Evolutionary conservation across 2,797 vertebrate species (phyloP).

Genomic region (Sebastes diaconus): DNA sequence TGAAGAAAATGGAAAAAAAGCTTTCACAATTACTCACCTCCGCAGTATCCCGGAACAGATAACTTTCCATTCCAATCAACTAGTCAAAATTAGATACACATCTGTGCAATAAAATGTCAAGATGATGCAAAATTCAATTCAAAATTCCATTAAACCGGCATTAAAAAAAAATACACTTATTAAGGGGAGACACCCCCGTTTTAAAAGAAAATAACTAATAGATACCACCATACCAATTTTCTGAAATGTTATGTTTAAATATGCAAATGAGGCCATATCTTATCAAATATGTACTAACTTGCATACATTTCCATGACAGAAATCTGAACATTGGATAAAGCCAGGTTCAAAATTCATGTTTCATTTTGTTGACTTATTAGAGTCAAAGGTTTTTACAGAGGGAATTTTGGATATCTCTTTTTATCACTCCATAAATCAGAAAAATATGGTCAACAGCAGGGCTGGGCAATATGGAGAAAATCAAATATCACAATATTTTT

Average conservation of each 20-base stretch:
- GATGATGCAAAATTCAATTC: not conserved
- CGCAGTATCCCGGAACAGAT: not conserved
- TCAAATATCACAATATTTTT: no score
- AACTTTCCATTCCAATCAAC: not conserved
- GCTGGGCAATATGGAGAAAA: no score
- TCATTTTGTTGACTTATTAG: not conserved
- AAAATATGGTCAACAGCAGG: no score
- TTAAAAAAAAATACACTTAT: not conserved
- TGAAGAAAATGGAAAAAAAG: constrained; percentile 29
- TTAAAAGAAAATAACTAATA: not conserved
- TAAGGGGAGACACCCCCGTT: not conserved
- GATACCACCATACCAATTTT: no score
- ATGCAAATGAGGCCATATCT: no score
- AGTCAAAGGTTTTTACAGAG: accelerated
- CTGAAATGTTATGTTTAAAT: no score
- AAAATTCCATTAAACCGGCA: not conserved
- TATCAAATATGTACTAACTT: no score
- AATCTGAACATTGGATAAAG: no score
- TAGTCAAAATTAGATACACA: not conserved
- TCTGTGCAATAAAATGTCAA: constrained; percentile 1
- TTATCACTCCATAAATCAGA: not conserved
- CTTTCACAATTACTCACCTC: constrained; percentile 1
- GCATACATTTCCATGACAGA: no score
- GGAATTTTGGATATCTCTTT: not conserved
- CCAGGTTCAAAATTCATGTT: no score